Evolutionary conservation across 2,888 invertebrate genomes (phyloP).

Genomic region (Drosophila pegasa): DNA sequence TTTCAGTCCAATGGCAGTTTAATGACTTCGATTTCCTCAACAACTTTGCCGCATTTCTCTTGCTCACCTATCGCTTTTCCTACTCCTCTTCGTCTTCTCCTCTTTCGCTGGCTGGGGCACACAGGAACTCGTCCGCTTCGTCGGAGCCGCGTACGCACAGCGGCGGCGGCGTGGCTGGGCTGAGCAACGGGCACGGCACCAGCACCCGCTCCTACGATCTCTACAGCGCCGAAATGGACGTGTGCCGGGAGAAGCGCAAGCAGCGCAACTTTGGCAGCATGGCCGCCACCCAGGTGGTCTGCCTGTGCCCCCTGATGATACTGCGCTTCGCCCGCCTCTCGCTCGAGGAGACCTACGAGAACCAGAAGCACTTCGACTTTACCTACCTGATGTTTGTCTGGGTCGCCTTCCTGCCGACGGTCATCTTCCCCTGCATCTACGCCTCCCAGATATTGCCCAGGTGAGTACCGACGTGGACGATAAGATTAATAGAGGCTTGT

Average conservation of each 20-base stretch:
- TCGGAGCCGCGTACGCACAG: constrained; percentile 76
- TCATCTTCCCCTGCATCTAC: constrained; percentile 88
- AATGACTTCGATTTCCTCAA: constrained; percentile 55
- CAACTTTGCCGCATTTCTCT: constrained; percentile 32
- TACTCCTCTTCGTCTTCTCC: too few relatives aligned
- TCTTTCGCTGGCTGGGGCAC: not conserved
- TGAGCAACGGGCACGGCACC: constrained; percentile 58
- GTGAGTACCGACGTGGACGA: too few relatives aligned
- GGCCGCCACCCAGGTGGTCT: constrained; percentile 88
- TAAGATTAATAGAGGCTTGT: too few relatives aligned
- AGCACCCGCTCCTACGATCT: constrained; percentile 85
- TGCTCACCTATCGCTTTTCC: constrained; percentile 15
- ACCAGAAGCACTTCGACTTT: constrained; percentile 88
- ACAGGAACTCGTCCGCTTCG: constrained; percentile 83
- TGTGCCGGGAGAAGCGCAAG: constrained; percentile 88
- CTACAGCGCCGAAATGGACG: constrained; percentile 87
- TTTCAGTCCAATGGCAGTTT: constrained; percentile 44
- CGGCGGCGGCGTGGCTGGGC: constrained; percentile 71
- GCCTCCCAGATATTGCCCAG: constrained; percentile 88
- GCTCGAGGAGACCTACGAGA: constrained; percentile 89
- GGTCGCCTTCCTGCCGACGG: constrained; percentile 89
- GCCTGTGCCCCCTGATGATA: constrained; percentile 89
- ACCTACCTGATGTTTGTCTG: constrained; percentile 89
- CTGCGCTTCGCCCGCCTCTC: constrained; percentile 88
- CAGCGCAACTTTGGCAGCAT: constrained; percentile 89